phyloP scores from a whole-genome alignment of 2,888 invertebrate genomes.

The Euspilapteryx auroguttella region DNA sequence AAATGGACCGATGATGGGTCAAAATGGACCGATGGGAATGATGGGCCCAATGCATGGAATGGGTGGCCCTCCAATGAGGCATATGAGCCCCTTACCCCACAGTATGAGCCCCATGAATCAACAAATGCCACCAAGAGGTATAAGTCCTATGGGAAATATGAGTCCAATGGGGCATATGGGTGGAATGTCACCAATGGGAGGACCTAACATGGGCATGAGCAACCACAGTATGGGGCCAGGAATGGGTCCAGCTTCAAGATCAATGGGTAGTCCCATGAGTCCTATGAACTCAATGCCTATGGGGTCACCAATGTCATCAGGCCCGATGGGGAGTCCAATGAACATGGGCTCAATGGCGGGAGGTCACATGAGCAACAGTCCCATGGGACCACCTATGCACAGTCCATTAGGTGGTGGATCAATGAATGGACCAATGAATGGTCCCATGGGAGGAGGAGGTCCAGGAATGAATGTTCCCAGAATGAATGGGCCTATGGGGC shows the following conservation, averaged over 20 bases:
- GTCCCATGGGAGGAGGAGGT: constrained; percentile 64
- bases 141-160: constrained; percentile 72
- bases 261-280: constrained; percentile 74
- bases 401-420: constrained; percentile 65
- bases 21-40: constrained; percentile 69
- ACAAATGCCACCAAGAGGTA: constrained; percentile 65
- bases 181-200: constrained; percentile 71
- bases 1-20: constrained; percentile 68
- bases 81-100: constrained; percentile 64
- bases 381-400: constrained; percentile 77
- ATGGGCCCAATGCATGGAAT: constrained; percentile 66
- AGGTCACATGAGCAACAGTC: constrained; percentile 69
- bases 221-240: constrained; percentile 66
- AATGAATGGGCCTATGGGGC: constrained; percentile 60
- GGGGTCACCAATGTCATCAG: constrained; percentile 71
- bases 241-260: constrained; percentile 56
- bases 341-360: constrained; percentile 66
- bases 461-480: constrained; percentile 58
- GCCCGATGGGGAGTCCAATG: constrained; percentile 75
- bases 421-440: constrained; percentile 60
- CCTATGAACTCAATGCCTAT: constrained; percentile 74
- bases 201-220: constrained; percentile 68
- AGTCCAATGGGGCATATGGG: constrained; percentile 72
- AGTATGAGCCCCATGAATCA: constrained; percentile 66
- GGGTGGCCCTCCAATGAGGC: constrained; percentile 67